Base-by-base conservation (phyloP, 2,888 invertebrate species). In the Trachelus tabidus region DNA sequence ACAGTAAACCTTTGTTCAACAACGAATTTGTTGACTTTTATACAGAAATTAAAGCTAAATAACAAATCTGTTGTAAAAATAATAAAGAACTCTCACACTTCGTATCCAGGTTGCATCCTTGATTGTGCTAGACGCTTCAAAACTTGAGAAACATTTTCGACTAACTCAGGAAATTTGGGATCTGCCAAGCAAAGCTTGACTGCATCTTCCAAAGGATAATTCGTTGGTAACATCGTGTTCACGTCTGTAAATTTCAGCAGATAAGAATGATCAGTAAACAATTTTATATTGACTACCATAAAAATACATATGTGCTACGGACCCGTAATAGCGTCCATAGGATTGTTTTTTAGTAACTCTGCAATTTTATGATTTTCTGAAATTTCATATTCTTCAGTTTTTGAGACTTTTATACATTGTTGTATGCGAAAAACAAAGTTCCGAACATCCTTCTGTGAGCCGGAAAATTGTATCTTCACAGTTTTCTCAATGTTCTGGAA, bases 1-100 rank as follows among this genome's bases (percentile, higher is more conserved):
- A 93, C 75, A 90, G 85, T 73, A 82, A 79, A 77, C 80, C 86
- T 11, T 71, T 80, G 15, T 83, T 82, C 75, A 71, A 75, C 30
- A n/a, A 76, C 56, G 83, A 78, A 80, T 81, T 82, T 73, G 81
- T 85, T 68, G 84, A 88, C 79, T 87, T 87, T 84, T 84, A 85
- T 73, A 76, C 83, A 79, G 83, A 34, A 34, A 79, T 81, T 35
- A 71, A 76, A 68, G 69, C 74, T 12, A 79, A 78, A 73, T 78
- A 35, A 73, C 9, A 31, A 6, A 56, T 2, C 23, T 56, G 56
- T 56, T 56, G 56, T 56, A 23, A 56, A 56, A 23, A 56, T 56
- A 56, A 56, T 56, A 56, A 56, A 56, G 56, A 56, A 56, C 56
- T 56, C 56, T 56, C 23, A 56, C 23, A 23, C 23, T 56, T 56